These are phyloP conservation scores for Callipepla squamata DNA, from an alignment of 2,113 vertebrate species.

Conservation along the genomic window DNA sequence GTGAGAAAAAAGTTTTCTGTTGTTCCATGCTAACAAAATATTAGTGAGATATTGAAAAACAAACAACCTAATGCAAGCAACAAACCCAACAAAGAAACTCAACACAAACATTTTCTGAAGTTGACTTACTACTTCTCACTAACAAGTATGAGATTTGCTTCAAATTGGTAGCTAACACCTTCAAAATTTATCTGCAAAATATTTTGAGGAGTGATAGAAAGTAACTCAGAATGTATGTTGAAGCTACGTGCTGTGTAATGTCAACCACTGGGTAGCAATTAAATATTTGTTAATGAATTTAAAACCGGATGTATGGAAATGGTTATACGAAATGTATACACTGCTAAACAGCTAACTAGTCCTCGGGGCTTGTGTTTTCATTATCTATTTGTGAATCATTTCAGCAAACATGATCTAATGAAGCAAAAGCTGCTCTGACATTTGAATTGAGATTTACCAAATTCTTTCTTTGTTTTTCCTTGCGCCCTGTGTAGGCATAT, in stretches of 20 bases:
- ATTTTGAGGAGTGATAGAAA: slow-evolving; percentile 52
- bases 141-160: slow-evolving; percentile 7
- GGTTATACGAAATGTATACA: slow-evolving; percentile 77
- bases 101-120: slow-evolving; percentile 38
- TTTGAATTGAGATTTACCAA: background rate
- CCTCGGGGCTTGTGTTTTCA: slow-evolving; percentile 77
- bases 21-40: slow-evolving; percentile 11
- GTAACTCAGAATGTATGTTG: slow-evolving; percentile 63
- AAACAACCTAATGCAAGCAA: background rate
- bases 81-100: background rate
- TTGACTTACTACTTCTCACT: slow-evolving; percentile 41
- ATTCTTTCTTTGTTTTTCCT: background rate
- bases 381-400: slow-evolving; percentile 80
- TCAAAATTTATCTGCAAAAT: slow-evolving; percentile 54
- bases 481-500: background rate
- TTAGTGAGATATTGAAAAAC: background rate
- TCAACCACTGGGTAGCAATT: slow-evolving; percentile 69
- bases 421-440: slow-evolving; percentile 70
- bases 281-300: slow-evolving; percentile 84
- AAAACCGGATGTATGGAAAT: slow-evolving; percentile 80
- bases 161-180: slow-evolving; percentile 29
- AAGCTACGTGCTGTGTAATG: slow-evolving; percentile 30
- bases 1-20: background rate
- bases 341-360: slow-evolving; percentile 83
- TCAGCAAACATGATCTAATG: slow-evolving; percentile 70